Percentiles rank a stretch among this genome's conserved stretches.
These are phyloP conservation scores for Papilio elwesi DNA, from an alignment of 2,888 invertebrate species.

Conservation along the genomic window DNA sequence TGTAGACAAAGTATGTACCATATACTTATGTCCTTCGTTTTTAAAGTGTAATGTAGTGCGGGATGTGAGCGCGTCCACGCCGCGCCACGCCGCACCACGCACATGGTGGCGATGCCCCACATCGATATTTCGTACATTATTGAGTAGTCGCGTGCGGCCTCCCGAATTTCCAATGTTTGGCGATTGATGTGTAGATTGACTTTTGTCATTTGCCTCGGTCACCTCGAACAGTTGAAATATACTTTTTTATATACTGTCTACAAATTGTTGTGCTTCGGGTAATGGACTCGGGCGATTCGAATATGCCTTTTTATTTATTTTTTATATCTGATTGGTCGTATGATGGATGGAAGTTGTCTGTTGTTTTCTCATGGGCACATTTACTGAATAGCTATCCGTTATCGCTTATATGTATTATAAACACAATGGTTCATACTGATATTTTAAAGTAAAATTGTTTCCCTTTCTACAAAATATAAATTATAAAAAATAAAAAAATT, in stretches of 20 bases:
- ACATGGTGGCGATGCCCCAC: constrained; percentile 71
- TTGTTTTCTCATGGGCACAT: constrained; percentile 66
- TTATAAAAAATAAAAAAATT: constrained; percentile 13
- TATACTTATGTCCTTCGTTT: not conserved
- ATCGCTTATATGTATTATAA: constrained; percentile 46
- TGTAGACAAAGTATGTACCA: not conserved
- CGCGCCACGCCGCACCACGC: constrained; percentile 54
- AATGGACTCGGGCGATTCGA: constrained; percentile 79
- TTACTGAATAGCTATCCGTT: constrained; percentile 53
- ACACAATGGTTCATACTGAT: not conserved
- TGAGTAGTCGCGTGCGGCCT: constrained; percentile 81
- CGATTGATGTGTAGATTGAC: constrained; percentile 84
- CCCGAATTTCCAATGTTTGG: constrained; percentile 83
- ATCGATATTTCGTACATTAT: constrained; percentile 83
- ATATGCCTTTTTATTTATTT: constrained; percentile 60
- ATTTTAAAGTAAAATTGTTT: not conserved
- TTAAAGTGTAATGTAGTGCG: constrained; percentile 53
- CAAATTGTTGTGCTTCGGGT: constrained; percentile 74
- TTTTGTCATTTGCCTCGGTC: constrained; percentile 82
- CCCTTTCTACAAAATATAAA: constrained; percentile 15
- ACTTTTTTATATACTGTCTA: constrained; percentile 76
- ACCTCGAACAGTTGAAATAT: constrained; percentile 81
- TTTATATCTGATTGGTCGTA: constrained; percentile 74
- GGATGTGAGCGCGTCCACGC: constrained; percentile 53
- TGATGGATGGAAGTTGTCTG: constrained; percentile 74